phyloP scores from a whole-genome alignment of 2,888 invertebrate species.

The Agrilus cyanescens region DNA sequence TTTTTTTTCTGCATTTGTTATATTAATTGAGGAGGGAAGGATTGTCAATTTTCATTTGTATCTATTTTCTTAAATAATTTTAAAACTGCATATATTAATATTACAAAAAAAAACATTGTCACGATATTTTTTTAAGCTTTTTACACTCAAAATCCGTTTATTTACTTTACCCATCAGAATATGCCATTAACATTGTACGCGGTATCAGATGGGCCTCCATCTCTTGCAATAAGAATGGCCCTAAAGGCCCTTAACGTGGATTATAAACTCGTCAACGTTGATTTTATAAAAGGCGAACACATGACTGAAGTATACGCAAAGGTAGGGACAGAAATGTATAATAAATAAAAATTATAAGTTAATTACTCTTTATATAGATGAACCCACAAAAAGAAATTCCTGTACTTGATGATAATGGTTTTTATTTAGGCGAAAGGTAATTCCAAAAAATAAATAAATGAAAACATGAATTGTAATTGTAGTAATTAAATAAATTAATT shows the following conservation, averaged over 20 bases:
- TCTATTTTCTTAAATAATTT: too few species aligned
- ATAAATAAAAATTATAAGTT: slow-evolving; percentile 1
- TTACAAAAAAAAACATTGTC: not conserved
- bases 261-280: slow-evolving; percentile 53
- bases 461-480: too few species aligned
- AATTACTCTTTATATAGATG: slow-evolving; percentile 39
- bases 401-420: slow-evolving; percentile 67
- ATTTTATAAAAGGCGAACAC: slow-evolving; percentile 62
- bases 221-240: slow-evolving; percentile 58
- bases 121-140: not conserved
- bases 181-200: slow-evolving; percentile 55
- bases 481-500: not conserved
- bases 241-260: slow-evolving; percentile 52
- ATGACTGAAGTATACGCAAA: slow-evolving; percentile 57
- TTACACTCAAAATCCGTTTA: slow-evolving; percentile 1
- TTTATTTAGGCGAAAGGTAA: slow-evolving; percentile 62
- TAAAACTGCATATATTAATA: too few species aligned
- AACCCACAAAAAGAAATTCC: slow-evolving; percentile 73
- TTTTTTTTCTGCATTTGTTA: too few species aligned
- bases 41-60: too few species aligned
- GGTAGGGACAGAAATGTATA: slow-evolving; percentile 34
- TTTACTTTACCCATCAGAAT: not conserved
- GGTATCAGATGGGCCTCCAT: slow-evolving; percentile 69
- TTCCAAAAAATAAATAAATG: slow-evolving; percentile 1
- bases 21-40: too few species aligned